phyloP scores from a whole-genome alignment of 2,797 vertebrate genomes.

The Enteromius unitaeniatus region DNA sequence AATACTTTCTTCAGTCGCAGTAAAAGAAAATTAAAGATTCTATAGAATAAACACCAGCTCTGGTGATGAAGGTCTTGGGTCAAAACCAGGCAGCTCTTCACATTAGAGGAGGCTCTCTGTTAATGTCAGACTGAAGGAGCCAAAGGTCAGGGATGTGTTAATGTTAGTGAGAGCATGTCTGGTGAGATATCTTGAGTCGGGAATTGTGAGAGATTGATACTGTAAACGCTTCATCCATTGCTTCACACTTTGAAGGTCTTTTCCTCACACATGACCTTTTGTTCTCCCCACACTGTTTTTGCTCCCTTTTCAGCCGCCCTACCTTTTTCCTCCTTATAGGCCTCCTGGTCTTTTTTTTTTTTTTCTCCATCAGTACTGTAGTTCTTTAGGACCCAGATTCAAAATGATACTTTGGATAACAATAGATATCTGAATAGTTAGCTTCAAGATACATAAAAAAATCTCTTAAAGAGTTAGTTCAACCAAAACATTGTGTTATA shows the following conservation, averaged over 20 bases:
- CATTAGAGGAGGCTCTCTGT: neutral
- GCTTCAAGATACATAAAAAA: neutral
- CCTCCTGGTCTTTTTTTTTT: neutral
- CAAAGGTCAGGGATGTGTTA: neutral
- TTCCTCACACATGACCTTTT: neutral
- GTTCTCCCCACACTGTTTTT: neutral
- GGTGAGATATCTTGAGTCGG: neutral
- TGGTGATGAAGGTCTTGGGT: neutral
- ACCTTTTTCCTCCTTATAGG: neutral
- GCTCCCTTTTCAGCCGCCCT: neutral
- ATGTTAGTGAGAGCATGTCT: neutral
- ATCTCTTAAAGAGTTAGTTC: neutral
- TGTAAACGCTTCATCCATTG: neutral
- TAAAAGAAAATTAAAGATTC: neutral
- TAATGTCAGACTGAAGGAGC: neutral
- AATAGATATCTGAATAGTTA: neutral
- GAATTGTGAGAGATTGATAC: neutral
- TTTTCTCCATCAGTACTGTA: neutral
- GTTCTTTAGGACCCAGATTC: neutral
- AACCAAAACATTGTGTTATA: neutral
- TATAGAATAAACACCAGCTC: neutral
- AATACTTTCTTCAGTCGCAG: neutral
- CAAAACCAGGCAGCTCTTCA: neutral
- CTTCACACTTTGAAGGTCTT: neutral
- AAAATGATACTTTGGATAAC: neutral